Base-by-base conservation (phyloP, 2,797 vertebrate genomes). In the Rousettus madagascariensis region DNA sequence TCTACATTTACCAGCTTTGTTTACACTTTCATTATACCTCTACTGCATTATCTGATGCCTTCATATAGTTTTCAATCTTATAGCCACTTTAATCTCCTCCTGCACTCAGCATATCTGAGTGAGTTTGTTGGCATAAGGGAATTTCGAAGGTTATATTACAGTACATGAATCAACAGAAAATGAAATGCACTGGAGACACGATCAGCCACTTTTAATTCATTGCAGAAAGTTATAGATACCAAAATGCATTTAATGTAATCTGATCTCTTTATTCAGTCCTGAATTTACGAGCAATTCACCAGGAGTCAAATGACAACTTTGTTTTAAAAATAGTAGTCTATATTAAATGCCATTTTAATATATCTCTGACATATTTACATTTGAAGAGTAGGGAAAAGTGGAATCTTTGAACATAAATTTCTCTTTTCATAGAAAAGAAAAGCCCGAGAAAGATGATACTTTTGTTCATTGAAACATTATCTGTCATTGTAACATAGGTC, bases 191-290 rank as follows among this genome's bases (percentile, higher is more conserved):
- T 99, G 98, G 99, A 99, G 99, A 99, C 98, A 97, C 95, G 98
- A 99, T 99, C 99, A 99, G 98, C 98, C 98, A 99, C 98, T 99
- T 99, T 99, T 99, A 99, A 99, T 99, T 99, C 99, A 99, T 99
- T 98, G 98, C 98, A 98, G 98, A 99, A 99, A 99, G 98, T 99
- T 98, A 98, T 96, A 98, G 99, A 99, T 98, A 99, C 98, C 97
- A 98, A 99, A 98, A 99, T 98, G 98, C 99, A 99, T 99, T 99
- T 99, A 99, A 99, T 99, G 99, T 99, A 99, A 99, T 99, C 98
- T 98, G 99, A 99, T 99, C 98, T 98, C 98, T 99, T 99, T 98
- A 99, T 99, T 99, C 98, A 98, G 98, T 98, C 98, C 97, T 98
- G 98, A 99, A 99, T 99, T 99, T 99, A 99, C 98, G 98, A 99